Evolutionary conservation across 2,113 vertebrate species (phyloP), one percentile per base, ranked within the genome.

Genomic region (Todiramphus saurophagus): DNA sequence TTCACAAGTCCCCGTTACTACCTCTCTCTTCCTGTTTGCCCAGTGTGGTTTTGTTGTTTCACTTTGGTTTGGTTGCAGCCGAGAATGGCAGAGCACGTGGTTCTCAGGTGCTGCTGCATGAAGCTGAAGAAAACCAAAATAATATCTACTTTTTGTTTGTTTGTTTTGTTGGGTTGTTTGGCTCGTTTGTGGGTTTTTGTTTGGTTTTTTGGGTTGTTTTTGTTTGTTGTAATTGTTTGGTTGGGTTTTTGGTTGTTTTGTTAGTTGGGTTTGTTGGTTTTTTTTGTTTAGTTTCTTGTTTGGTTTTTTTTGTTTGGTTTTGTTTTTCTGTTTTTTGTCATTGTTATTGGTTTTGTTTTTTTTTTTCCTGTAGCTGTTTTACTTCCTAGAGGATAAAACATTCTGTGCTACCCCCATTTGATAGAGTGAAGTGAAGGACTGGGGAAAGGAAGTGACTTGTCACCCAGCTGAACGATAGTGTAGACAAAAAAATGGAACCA

Each of bases 61-160:
- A 37, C 39, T 86, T 53, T 39, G 64, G 13, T 48, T 67, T 48
- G 31, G 27, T 68, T 72, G 67, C 48, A 94, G 81, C 15, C 39
- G 17, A 27, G 74, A 46, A 7, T 41, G 70, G n/a, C 62, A 64
- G 62, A 51, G 59, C 0, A 2, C 1, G 1, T 35, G n/a, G 41
- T 13, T 41, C 33, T 60, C 16, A 4, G 43, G 48, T 63, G 31
- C 6, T 68, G 31, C 43, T 27, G 53, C 5, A 2, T 37, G 41
- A 59, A 93, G 50, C 28, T 37, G 44, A 69, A 30, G 21, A 31
- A 33, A 89, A 89, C 39, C 19, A 66, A 87, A 83, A 28, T n/a
- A 53, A 58, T 68, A 28, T 53, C 19, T 76, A 68, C 0, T 4
- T 20, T 31, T 23, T 35, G 23, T 25, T 23, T 25, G 24, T 18